Percentiles rank a stretch among this genome's conserved stretches.
These are phyloP conservation scores for Syngnathus floridae DNA, from an alignment of 2,113 vertebrate species.

Conservation along the genomic window DNA sequence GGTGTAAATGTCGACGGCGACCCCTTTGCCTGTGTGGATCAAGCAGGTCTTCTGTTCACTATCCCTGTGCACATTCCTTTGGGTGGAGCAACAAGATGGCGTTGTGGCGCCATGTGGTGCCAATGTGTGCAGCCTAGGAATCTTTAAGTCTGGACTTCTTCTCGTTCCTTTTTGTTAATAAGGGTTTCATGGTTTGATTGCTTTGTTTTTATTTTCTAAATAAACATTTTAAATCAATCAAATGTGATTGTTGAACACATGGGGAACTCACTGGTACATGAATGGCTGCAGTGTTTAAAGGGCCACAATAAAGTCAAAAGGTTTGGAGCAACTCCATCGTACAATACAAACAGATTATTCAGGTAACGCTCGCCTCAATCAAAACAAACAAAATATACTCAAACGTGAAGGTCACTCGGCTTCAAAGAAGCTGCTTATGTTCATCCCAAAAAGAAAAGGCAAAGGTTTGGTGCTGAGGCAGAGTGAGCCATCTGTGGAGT, in stretches of 20 bases:
- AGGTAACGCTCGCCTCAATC: not conserved
- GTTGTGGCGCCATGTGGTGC: conserved; percentile 37
- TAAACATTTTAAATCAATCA: not conserved
- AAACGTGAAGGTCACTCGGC: not conserved
- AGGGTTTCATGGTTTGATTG: not conserved
- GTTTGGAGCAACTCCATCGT: too few species aligned
- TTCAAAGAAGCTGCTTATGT: not conserved
- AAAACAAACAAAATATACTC: not conserved
- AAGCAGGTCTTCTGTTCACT: conserved; percentile 22
- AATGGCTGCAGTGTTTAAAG: too few species aligned
- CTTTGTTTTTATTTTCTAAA: not conserved
- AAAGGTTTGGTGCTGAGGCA: not conserved
- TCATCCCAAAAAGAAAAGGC: not conserved
- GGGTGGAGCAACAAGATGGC: conserved; percentile 69
- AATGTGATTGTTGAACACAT: too few species aligned
- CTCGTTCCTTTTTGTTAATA: not conserved
- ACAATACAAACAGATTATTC: too few species aligned
- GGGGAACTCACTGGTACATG: too few species aligned
- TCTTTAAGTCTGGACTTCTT: not conserved
- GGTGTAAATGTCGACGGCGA: conserved; percentile 5
- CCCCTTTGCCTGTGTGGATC: conserved; percentile 11
- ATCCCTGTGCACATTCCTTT: conserved; percentile 36
- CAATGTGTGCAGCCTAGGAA: not conserved
- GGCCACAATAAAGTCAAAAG: too few species aligned
- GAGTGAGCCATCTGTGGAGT: not conserved